Conservation (phyloP, 2,797 vertebrate species). For the Petrocephalus sullivani region DNA sequence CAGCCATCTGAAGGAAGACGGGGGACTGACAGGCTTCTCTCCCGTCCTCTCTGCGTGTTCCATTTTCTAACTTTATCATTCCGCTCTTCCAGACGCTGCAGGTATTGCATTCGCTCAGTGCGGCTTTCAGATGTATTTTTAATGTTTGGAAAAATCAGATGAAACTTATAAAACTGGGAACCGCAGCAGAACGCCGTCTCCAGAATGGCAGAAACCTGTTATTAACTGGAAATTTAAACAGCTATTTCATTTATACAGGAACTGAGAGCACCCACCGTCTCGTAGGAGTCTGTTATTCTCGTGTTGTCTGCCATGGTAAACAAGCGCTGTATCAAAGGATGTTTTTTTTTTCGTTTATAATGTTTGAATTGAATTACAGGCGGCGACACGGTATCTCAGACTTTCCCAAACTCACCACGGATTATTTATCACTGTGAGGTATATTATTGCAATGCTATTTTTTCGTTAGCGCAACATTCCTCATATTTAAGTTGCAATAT, state of each 20-base stretch:
- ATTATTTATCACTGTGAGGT: background rate
- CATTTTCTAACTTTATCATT: constrained; percentile 18
- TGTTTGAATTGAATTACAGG: constrained; percentile 4
- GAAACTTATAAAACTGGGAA: constrained; percentile 49
- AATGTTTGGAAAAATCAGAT: constrained; percentile 59
- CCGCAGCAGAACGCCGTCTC: constrained; percentile 57
- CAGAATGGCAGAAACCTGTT: constrained; percentile 53
- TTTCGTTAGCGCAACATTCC: background rate
- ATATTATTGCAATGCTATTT: background rate
- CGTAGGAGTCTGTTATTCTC: constrained; percentile 24
- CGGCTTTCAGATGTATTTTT: constrained; percentile 50
- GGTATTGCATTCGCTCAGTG: constrained; percentile 33
- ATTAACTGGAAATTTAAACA: constrained; percentile 61
- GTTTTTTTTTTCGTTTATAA: background rate
- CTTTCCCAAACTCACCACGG: background rate
- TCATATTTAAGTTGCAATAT: background rate
- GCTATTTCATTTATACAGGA: constrained; percentile 47
- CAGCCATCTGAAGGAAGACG: background rate
- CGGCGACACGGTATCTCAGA: background rate
- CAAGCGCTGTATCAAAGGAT: constrained; percentile 22
- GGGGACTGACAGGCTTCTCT: constrained; percentile 28
- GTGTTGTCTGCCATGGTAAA: constrained; percentile 20
- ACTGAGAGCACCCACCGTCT: constrained; percentile 19
- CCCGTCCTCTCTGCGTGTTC: background rate
- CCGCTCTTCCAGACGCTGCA: constrained; percentile 40